These are phyloP conservation scores for Tryphoninae sp. DNA, from an alignment of 2,888 invertebrate genomes.

Conservation along the genomic window DNA sequence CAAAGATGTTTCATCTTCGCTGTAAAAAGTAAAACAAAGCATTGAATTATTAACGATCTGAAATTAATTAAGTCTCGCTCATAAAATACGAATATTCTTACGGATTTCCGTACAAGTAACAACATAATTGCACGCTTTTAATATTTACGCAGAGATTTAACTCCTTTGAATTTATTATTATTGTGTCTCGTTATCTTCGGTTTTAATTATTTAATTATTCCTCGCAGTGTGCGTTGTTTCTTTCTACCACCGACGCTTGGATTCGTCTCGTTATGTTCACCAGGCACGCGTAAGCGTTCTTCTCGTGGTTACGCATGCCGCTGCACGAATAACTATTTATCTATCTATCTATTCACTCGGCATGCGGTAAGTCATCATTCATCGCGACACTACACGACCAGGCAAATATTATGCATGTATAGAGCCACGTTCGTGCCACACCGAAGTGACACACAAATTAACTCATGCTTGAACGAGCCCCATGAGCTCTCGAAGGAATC, in stretches of 20 bases:
- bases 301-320: conserved; percentile 12
- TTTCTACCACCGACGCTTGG: conserved; percentile 31
- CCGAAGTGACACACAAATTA: conserved; percentile 51
- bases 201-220: conserved; percentile 48
- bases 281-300: conserved; percentile 13
- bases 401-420: conserved; percentile 26
- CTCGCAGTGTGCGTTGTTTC: conserved; percentile 18
- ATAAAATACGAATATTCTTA: conserved; percentile 9
- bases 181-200: conserved; percentile 10
- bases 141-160: neutral
- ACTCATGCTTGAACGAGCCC: conserved; percentile 35
- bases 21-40: conserved; percentile 83
- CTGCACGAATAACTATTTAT: neutral
- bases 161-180: conserved; percentile 1
- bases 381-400: conserved; percentile 21
- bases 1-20: conserved; percentile 96
- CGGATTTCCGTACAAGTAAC: neutral
- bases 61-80: neutral
- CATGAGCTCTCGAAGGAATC: conserved; percentile 23
- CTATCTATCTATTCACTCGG: conserved; percentile 13
- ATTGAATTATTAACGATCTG: conserved; percentile 16
- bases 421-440: conserved; percentile 5
- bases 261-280: conserved; percentile 19
- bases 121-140: neutral
- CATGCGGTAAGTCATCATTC: conserved; percentile 46